These are phyloP conservation scores for Coelogynopora nodosa DNA, from an alignment of 2,888 invertebrate species.

Conservation along the genomic window DNA sequence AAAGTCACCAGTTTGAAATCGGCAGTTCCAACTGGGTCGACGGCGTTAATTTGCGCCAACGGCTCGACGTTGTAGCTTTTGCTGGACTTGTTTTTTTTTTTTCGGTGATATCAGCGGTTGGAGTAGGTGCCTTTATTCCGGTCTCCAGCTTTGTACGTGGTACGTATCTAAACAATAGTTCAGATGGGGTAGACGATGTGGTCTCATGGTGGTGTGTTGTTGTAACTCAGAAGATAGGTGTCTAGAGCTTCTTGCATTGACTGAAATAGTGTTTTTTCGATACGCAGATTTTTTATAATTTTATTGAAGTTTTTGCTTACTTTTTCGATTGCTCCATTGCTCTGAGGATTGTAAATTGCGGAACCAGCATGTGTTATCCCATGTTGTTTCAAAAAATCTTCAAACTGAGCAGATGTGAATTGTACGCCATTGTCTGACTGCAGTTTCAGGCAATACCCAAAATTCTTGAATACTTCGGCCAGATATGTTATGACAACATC, in stretches of 20 bases:
- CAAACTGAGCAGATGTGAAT: conserved; percentile 9
- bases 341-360: conserved; percentile 38
- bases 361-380: conserved; percentile 35
- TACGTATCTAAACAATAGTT: conserved; percentile 34
- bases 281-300: background rate
- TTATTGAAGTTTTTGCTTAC: conserved; percentile 32
- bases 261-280: background rate
- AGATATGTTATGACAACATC: conserved; percentile 15
- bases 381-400: conserved; percentile 26
- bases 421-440: conserved; percentile 29
- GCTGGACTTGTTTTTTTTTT: background rate
- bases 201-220: conserved; percentile 37
- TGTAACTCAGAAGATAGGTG: conserved; percentile 24
- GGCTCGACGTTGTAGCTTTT: background rate
- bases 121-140: conserved; percentile 6
- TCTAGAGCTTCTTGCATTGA: conserved; percentile 33
- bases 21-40: too few species aligned
- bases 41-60: too few species aligned
- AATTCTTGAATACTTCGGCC: conserved; percentile 22
- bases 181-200: conserved; percentile 15
- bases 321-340: conserved; percentile 32
- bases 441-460: conserved; percentile 18
- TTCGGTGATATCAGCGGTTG: conserved; percentile 25
- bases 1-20: too few species aligned
- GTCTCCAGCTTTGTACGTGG: conserved; percentile 33